Evolutionary conservation across 2,113 vertebrate species (phyloP), one percentile per base, ranked within the genome.

Genomic region (Oplegnathus fasciatus): DNA sequence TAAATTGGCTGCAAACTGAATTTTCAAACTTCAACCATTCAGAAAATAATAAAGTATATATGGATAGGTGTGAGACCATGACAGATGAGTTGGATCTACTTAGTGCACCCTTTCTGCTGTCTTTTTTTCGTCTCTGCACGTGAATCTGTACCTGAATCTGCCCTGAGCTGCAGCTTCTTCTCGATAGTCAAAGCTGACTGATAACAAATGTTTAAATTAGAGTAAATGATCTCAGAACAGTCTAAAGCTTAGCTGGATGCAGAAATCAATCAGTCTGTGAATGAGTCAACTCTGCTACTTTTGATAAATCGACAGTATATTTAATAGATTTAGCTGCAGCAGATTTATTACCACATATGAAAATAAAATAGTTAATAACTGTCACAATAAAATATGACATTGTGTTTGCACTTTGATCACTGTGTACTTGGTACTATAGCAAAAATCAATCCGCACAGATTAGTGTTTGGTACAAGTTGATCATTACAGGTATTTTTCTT

Each of bases 341-440:
- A 10, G 46, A 34, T 17, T 42, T 40, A 3, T 34, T 18, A 2
- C 1, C 7, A 54, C 13, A 10, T 40, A 15, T 57, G 46, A 9
- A 17, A 30, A 20, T 65, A 22, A 22, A 64, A 70, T 10, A 61
- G 22, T 34, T 24, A 37, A 28, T 44, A 9, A 58, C 5, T 15
- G 28, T 24, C 64, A 42, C 13, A 17, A 20, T 22, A 15, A 79
- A 54, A 62, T 24, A 5, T 6, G 48, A 70, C 26, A 3, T 73
- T 8, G 28, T 72, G 86, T 88, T 88, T 88, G 89, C 89, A 88
- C 89, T 86, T 78, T 75, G 66, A 76, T 62, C 88, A 28, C 50
- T 74, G 77, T 80, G 83, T 40, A 67, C 13, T 10, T 26, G 80
- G 80, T 90, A 75, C 89, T 58, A 48, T 6, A 60, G 76, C 73